These are phyloP conservation scores for Harpegnathos saltator DNA, from an alignment of 1,140 invertebrate genomes.

Conservation along the genomic window DNA sequence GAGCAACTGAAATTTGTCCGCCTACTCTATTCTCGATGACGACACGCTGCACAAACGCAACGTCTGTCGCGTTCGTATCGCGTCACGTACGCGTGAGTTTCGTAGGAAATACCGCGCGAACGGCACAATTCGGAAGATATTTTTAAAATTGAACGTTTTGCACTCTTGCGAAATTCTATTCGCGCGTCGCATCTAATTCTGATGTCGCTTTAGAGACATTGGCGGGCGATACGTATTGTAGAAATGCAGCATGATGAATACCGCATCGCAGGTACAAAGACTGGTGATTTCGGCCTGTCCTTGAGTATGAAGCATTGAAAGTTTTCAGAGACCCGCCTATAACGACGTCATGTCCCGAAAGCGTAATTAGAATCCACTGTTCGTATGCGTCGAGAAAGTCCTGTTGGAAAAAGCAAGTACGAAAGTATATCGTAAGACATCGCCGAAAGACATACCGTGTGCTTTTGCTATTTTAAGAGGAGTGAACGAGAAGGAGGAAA, in stretches of 20 bases:
- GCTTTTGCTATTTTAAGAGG: slow-evolving; percentile 60
- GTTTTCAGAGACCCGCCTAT: slow-evolving; percentile 34
- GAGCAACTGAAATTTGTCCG: neutral
- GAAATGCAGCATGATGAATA: neutral
- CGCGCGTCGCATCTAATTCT: no score
- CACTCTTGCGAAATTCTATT: no score
- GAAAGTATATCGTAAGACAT: slow-evolving; percentile 16
- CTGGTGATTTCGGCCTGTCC: slow-evolving; percentile 20
- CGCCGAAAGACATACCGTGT: neutral
- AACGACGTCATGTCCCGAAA: slow-evolving; percentile 26
- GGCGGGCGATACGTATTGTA: no score
- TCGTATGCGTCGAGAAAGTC: slow-evolving; percentile 44
- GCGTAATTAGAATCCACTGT: slow-evolving; percentile 45
- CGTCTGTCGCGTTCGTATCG: no score
- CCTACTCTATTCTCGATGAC: neutral
- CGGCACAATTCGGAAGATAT: no score
- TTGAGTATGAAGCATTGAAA: slow-evolving; percentile 45
- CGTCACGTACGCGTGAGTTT: no score
- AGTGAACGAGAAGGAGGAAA: slow-evolving; percentile 50
- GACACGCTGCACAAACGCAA: no score
- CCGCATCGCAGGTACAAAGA: neutral
- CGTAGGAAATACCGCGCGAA: no score
- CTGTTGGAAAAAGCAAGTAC: slow-evolving; percentile 1
- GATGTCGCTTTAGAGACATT: no score
- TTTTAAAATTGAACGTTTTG: no score